These are phyloP conservation scores for Phasianus colchicus DNA, from an alignment of 2,113 vertebrate genomes.

Conservation along the genomic window DNA sequence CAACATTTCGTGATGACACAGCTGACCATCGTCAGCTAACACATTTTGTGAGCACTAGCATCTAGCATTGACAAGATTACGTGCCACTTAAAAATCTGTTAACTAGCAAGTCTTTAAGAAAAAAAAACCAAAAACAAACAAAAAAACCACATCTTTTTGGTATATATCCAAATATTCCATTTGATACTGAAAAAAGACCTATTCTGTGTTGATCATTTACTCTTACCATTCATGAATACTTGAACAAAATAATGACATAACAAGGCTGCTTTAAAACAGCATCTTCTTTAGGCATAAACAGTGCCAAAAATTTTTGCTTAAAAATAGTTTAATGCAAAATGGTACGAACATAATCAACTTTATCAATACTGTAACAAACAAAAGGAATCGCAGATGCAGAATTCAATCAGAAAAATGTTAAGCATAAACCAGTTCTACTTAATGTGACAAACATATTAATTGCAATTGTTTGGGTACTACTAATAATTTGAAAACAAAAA, in stretches of 20 bases:
- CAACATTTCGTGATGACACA: background rate
- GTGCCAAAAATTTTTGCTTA: background rate
- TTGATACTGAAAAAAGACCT: background rate
- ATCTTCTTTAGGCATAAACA: background rate
- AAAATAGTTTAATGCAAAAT: background rate
- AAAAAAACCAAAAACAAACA: background rate
- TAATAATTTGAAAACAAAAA: background rate
- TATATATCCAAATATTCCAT: background rate
- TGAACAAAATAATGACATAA: background rate
- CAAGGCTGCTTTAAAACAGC: background rate
- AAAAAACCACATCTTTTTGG: background rate
- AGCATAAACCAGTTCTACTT: constrained; percentile 7
- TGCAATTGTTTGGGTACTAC: background rate
- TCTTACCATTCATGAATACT: background rate
- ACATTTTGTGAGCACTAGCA: background rate
- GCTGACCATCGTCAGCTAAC: background rate
- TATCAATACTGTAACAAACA: background rate
- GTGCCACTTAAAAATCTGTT: background rate
- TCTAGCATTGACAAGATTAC: background rate
- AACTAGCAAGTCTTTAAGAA: background rate
- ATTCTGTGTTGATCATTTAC: background rate
- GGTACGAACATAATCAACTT: background rate
- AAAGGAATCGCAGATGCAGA: background rate
- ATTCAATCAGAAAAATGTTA: background rate
- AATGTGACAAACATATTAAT: background rate